Evolutionary conservation across 2,888 invertebrate species (phyloP).

Genomic region (Disparrhopalites patrizii): DNA sequence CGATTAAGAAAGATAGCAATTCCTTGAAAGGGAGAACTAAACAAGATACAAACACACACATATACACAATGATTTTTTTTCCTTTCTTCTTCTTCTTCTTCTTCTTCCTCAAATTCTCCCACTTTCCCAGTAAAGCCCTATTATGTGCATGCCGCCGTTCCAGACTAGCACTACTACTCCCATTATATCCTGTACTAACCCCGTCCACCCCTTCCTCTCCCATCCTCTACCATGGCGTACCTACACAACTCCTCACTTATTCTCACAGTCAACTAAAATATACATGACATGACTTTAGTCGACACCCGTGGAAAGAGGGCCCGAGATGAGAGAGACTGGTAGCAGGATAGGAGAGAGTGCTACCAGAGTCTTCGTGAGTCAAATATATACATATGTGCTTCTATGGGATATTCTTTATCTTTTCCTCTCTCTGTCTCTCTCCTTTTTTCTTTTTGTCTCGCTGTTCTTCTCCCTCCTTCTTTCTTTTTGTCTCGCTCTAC

Average conservation of each 20-base stretch:
- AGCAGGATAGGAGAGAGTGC: no score
- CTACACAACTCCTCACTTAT: not conserved
- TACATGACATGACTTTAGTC: slow-evolving; percentile 18
- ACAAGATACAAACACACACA: no score
- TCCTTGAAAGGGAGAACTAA: not conserved
- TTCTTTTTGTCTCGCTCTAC: no score
- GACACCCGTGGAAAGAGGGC: not conserved
- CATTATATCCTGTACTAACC: no score
- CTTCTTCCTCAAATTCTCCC: not conserved
- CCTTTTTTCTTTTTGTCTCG: not conserved
- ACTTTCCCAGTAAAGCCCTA: not conserved
- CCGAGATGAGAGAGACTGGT: not conserved
- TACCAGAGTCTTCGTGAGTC: no score
- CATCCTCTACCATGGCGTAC: not conserved
- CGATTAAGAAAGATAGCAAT: not conserved
- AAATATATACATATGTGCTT: not conserved
- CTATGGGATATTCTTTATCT: not conserved
- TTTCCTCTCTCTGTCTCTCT: not conserved
- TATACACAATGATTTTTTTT: no score
- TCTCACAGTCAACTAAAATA: slow-evolving; percentile 10
- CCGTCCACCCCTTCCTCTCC: not conserved
- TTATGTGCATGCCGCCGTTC: not conserved
- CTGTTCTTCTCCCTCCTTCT: not conserved
- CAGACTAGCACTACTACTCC: no score
- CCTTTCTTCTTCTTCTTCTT: no score